Base-by-base conservation (phyloP, 2,797 vertebrate species). In the Ateles fusciceps region DNA sequence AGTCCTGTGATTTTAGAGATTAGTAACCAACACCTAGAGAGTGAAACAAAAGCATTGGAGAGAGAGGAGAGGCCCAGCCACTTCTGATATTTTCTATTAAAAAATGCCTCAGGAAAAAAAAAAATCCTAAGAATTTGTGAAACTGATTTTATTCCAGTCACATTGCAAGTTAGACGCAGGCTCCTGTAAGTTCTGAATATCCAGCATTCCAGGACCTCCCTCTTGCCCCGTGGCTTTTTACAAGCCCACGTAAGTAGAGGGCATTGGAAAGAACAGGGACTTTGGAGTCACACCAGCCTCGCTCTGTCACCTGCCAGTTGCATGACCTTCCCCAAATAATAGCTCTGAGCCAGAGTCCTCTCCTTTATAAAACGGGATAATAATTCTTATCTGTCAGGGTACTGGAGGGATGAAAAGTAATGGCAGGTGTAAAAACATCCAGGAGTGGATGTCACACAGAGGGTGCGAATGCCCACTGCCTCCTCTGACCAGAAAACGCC, bases 351-450 rank as follows among this genome's bases (percentile, higher is more conserved):
- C 71, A 42, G 9, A 33, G 28, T 36, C 26, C 52, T n/a, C 42
- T 36, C 19, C 71, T 89, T 48, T 44, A 22, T 68, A 9, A 59
- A 48, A 19, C 22, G 46, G 79, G 26, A 11, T 21, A 7, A 44
- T 12, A 33, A 30, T 6, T 64, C 39, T 48, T 30, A 2, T 7
- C 44, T 39, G 28, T 71, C 12, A 1, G 30, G 24, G 15, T 1
- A 3, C 26, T 4, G 30, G 52, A 55, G 13, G 21, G 2, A 4
- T 84, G 39, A 42, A n/a, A 11, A n/a, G 72, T n/a, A 28, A 55
- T 0, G 39, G 19, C 76, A 44, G 5, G 9, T 28, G 8, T 59
- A 28, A 33, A 33, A 50, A 19, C 14, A 11, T 0, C 12, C 0
- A n/a, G 33, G 33, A 68, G 33, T 68, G 93, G 50, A 13, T 52